Conservation (phyloP, 2,888 invertebrate genomes). For the Megalurothrips usitatus region DNA sequence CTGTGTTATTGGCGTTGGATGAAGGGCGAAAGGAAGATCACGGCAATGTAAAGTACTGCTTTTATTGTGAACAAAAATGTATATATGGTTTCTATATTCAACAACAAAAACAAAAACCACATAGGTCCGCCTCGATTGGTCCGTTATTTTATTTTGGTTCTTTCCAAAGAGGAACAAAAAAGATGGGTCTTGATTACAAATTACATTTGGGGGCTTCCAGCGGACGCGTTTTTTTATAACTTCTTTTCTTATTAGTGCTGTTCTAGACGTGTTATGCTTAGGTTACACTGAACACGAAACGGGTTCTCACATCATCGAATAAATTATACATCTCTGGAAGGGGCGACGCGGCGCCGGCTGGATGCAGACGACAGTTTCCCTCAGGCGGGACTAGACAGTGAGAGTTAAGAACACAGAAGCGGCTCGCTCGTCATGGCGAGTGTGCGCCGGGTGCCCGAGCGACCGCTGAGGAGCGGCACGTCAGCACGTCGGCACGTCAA, state of each 20-base stretch:
- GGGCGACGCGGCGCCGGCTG: too few relatives aligned
- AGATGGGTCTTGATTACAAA: background rate
- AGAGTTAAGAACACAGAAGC: background rate
- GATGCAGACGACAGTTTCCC: background rate
- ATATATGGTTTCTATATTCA: too few relatives aligned
- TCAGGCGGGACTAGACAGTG: background rate
- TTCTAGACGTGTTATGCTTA: background rate
- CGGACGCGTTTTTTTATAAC: background rate
- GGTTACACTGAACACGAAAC: slow-evolving; percentile 5
- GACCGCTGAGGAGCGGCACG: too few relatives aligned
- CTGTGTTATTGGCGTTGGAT: too few relatives aligned
- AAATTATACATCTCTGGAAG: background rate
- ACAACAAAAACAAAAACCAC: too few relatives aligned
- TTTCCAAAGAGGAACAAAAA: background rate
- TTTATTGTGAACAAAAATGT: too few relatives aligned
- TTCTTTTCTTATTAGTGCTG: background rate
- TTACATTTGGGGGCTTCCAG: background rate
- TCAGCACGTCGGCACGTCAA: too few relatives aligned
- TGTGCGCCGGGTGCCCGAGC: too few relatives aligned
- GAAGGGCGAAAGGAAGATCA: too few relatives aligned
- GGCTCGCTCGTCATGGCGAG: background rate
- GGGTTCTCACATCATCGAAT: background rate
- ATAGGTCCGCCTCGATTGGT: too few relatives aligned
- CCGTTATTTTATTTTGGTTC: too few relatives aligned
- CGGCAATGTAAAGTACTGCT: too few relatives aligned